Conservation (phyloP, 2,888 invertebrate species). For the Syritta pipiens region DNA sequence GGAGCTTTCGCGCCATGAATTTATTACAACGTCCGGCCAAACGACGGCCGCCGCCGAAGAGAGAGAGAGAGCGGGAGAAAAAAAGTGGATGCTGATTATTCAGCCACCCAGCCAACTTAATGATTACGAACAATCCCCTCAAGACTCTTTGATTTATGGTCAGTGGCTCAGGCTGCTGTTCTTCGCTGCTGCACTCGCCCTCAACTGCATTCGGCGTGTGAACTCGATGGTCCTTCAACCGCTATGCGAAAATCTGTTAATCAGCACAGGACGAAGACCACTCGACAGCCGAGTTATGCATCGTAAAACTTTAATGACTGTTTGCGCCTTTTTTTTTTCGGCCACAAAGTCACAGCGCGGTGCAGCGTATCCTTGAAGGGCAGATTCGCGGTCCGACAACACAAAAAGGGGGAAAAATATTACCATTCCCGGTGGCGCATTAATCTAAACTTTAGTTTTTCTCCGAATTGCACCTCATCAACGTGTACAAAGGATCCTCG, state of each 20-base stretch:
- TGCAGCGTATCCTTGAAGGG: conserved; percentile 7
- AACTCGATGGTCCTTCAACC: conserved; percentile 14
- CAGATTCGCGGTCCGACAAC: conserved; percentile 9
- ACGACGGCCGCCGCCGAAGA: too few species aligned
- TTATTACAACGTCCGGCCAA: conserved; percentile 51
- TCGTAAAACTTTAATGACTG: conserved; percentile 46
- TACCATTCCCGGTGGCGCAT: conserved; percentile 19
- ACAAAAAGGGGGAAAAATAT: conserved; percentile 31
- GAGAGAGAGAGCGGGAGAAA: too few species aligned
- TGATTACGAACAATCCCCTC: conserved; percentile 52
- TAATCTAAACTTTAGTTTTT: conserved; percentile 56
- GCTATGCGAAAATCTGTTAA: conserved; percentile 2
- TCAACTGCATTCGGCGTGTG: conserved; percentile 23
- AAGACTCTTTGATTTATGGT: conserved; percentile 57
- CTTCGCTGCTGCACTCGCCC: not conserved
- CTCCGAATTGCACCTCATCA: conserved; percentile 50
- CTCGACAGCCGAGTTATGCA: conserved; percentile 27
- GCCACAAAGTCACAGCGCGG: conserved; percentile 22
- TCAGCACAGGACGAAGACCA: not conserved
- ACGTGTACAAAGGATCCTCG: conserved; percentile 5
- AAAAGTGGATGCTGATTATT: too few species aligned
- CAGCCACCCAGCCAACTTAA: too few species aligned
- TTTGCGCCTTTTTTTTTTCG: conserved; percentile 24
- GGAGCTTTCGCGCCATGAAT: conserved; percentile 40
- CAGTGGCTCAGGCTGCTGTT: not conserved